phyloP scores from a whole-genome alignment of 2,797 vertebrate genomes.

The Sebastes baramenuke region DNA sequence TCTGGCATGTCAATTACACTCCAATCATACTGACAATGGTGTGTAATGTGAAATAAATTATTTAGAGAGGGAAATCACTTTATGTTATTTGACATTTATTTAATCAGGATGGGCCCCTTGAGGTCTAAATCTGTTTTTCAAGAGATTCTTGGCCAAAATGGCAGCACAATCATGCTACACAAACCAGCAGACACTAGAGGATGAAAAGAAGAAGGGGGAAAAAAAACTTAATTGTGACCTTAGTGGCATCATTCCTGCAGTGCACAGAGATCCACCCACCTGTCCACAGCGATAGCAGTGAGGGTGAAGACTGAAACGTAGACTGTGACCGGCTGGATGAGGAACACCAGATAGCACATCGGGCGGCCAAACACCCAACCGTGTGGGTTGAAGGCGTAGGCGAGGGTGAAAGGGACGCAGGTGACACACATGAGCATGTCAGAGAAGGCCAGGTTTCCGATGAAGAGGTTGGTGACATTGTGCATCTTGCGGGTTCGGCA shows the following conservation, averaged over 20 bases:
- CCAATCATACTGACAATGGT: neutral
- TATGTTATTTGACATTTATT: neutral
- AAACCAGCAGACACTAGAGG: neutral
- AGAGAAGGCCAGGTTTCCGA: conserved; percentile 90
- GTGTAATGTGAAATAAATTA: neutral
- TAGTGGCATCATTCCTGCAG: neutral
- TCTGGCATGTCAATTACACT: neutral
- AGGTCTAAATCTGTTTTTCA: neutral
- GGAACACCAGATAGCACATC: conserved; percentile 89
- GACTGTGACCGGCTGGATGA: conserved; percentile 87
- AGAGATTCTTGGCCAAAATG: neutral
- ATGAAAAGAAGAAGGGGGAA: neutral
- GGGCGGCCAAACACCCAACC: conserved; percentile 88
- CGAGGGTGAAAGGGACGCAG: conserved; percentile 88
- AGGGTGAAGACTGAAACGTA: conserved; percentile 90
- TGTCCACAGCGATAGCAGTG: conserved; percentile 87
- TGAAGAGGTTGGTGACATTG: conserved; percentile 90
- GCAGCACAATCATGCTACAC: neutral
- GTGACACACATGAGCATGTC: conserved; percentile 89
- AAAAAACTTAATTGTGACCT: neutral
- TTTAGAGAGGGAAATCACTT: neutral
- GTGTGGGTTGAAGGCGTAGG: conserved; percentile 89
- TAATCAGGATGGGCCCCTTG: neutral
- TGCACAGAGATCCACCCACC: conserved; percentile 73
- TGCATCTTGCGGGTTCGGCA: conserved; percentile 86